Evolutionary conservation across 2,113 vertebrate species (phyloP).

Genomic region (Dicrurus megarhynchus): DNA sequence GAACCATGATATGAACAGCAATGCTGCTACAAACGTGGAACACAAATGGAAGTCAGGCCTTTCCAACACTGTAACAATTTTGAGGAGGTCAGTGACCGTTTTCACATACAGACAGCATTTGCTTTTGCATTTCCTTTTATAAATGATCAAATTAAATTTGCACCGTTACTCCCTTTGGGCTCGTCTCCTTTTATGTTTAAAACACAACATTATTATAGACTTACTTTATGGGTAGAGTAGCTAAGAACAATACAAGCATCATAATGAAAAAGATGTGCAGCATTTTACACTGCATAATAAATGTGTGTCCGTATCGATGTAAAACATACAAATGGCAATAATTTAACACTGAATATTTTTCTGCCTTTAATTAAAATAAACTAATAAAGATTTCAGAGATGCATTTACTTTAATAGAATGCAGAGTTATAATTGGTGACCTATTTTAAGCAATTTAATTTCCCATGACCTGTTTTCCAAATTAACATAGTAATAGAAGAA

Average conservation of each 20-base stretch:
- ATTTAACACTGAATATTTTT: constrained; percentile 55
- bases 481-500: constrained; percentile 70
- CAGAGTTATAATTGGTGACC: constrained; percentile 76
- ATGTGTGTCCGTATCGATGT: neutral
- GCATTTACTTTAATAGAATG: constrained; percentile 71
- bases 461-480: constrained; percentile 79
- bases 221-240: neutral
- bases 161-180: neutral
- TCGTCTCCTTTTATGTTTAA: constrained; percentile 15
- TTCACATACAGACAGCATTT: neutral
- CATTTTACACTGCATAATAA: constrained; percentile 23
- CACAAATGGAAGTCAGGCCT: neutral
- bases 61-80: neutral
- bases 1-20: neutral
- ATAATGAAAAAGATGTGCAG: constrained; percentile 13
- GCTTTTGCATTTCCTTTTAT: neutral
- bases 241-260: neutral
- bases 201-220: neutral
- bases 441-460: constrained; percentile 83
- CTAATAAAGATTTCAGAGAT: constrained; percentile 73
- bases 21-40: neutral
- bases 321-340: constrained; percentile 41
- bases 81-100: neutral
- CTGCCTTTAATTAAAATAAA: constrained; percentile 73
- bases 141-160: neutral